phyloP scores from a whole-genome alignment of 2,113 vertebrate genomes.

The Setophaga kirtlandii region DNA sequence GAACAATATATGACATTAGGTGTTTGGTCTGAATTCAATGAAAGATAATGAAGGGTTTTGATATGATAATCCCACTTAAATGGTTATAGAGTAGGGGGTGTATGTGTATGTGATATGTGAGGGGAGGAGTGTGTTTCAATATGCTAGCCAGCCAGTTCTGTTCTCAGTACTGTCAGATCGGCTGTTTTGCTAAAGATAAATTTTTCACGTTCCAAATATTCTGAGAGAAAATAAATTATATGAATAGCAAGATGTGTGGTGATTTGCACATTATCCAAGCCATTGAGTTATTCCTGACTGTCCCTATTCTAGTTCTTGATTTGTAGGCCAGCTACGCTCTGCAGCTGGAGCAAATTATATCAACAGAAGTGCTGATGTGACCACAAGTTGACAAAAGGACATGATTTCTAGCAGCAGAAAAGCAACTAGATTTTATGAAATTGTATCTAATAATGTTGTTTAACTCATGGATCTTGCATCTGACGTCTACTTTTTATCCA shows the following conservation, averaged over 20 bases:
- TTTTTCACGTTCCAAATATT: conserved; percentile 85
- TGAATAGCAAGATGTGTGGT: conserved; percentile 83
- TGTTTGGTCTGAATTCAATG: conserved; percentile 66
- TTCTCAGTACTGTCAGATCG: conserved; percentile 78
- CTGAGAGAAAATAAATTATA: conserved; percentile 80
- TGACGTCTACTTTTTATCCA: conserved; percentile 88
- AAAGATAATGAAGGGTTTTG: conserved; percentile 66
- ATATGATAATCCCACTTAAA: conserved; percentile 76
- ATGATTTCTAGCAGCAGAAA: conserved; percentile 89
- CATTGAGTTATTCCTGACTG: conserved; percentile 88
- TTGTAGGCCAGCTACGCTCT: conserved; percentile 86
- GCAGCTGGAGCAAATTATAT: conserved; percentile 90
- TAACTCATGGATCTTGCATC: conserved; percentile 88
- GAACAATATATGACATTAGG: conserved; percentile 67
- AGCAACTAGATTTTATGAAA: conserved; percentile 90
- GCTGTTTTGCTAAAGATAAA: conserved; percentile 86
- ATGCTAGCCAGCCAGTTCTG: conserved; percentile 77
- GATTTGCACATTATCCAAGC: conserved; percentile 89
- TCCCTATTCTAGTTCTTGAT: conserved; percentile 88
- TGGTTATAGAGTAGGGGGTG: conserved; percentile 43
- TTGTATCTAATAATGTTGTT: conserved; percentile 90
- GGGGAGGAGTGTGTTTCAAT: conserved; percentile 64
- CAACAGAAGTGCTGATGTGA: conserved; percentile 90
- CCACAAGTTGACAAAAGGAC: conserved; percentile 90
- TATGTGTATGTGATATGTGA: conserved; percentile 26